These are phyloP conservation scores for Sinosuthora webbiana DNA, from an alignment of 2,113 vertebrate genomes.

Conservation along the genomic window DNA sequence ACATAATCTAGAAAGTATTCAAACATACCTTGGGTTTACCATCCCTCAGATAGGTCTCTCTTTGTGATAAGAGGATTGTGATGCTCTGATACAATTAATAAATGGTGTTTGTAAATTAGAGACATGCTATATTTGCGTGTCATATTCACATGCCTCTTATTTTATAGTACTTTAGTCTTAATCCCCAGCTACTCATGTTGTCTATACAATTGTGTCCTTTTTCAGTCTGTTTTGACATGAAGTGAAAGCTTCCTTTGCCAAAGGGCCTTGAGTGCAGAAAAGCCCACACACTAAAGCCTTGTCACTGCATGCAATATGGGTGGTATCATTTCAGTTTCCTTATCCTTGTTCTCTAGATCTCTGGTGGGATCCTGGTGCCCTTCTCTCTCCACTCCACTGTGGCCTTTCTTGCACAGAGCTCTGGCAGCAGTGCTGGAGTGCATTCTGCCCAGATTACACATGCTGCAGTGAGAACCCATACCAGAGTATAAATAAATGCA, in stretches of 20 bases:
- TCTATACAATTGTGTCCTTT: accelerated
- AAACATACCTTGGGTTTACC: neutral
- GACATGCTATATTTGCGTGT: neutral
- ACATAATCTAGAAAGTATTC: neutral
- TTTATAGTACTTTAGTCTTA: neutral
- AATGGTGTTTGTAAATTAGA: neutral
- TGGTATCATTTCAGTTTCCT: neutral
- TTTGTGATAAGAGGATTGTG: neutral
- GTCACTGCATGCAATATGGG: neutral
- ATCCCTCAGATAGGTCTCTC: accelerated
- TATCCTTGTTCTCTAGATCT: neutral
- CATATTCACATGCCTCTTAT: neutral
- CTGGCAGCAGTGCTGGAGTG: neutral
- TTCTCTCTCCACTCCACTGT: neutral
- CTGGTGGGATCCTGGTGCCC: neutral
- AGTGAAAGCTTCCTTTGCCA: neutral
- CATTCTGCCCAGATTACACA: neutral
- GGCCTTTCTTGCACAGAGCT: neutral
- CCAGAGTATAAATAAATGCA: neutral
- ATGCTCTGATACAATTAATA: neutral
- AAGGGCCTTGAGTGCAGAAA: neutral
- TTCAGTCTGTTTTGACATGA: neutral
- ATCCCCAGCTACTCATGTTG: neutral
- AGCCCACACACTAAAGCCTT: accelerated
- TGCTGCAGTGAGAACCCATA: accelerated